phyloP scores from a whole-genome alignment of 2,888 invertebrate species.

The Epiperipatus broadwayi region DNA sequence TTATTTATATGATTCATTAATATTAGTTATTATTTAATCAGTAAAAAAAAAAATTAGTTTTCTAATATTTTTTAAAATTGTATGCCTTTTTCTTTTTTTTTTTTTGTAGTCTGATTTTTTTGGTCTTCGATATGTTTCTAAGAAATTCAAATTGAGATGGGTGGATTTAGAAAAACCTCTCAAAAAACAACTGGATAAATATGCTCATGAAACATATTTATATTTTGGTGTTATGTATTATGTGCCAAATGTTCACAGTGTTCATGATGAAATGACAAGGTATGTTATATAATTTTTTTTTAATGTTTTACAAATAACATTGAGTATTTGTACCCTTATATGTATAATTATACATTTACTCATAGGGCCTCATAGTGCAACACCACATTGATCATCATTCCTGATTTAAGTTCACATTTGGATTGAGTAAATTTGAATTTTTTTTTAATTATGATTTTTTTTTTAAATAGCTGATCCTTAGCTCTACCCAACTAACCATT shows the following conservation, averaged over 20 bases:
- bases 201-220: constrained; percentile 55
- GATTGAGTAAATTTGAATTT: too few species aligned
- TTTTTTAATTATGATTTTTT: too few species aligned
- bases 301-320: not conserved
- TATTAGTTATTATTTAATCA: not conserved
- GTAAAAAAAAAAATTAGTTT: not conserved
- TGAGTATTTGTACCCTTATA: too few species aligned
- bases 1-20: constrained; percentile 7
- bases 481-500: too few species aligned
- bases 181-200: constrained; percentile 81
- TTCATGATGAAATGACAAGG: constrained; percentile 83
- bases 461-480: too few species aligned
- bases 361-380: too few species aligned
- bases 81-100: not conserved
- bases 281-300: constrained; percentile 21
- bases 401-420: too few species aligned
- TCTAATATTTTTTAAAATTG: constrained; percentile 5
- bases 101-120: constrained; percentile 57
- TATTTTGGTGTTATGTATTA: constrained; percentile 87
- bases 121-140: constrained; percentile 63
- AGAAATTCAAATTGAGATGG: constrained; percentile 47
- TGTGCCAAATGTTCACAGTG: constrained; percentile 62
- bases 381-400: too few species aligned
- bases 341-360: too few species aligned
- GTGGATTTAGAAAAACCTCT: constrained; percentile 78